Evolutionary conservation across 2,888 invertebrate species (phyloP).

Genomic region (Drepana falcataria): DNA sequence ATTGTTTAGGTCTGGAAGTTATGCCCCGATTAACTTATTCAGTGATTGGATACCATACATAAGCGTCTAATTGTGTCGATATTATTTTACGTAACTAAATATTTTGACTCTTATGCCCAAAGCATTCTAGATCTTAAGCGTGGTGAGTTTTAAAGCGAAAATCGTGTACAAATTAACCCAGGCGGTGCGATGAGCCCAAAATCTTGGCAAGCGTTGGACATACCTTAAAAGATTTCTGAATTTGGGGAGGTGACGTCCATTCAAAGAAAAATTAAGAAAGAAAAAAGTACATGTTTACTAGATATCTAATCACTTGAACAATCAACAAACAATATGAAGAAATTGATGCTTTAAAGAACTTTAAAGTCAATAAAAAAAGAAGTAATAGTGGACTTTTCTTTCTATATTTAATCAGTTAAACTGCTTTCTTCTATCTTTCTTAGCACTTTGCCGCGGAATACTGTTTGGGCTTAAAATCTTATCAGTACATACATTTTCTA

Average conservation of each 20-base stretch:
- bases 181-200: constrained; percentile 37
- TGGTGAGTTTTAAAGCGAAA: constrained; percentile 53
- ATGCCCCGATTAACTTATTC: no score
- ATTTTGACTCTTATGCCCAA: constrained; percentile 28
- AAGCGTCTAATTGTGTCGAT: constrained; percentile 25
- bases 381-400: no score
- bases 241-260: constrained; percentile 68
- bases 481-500: no score
- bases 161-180: constrained; percentile 51
- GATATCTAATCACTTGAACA: constrained; percentile 11
- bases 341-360: no score
- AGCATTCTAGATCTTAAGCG: constrained; percentile 51
- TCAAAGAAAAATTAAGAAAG: constrained; percentile 47
- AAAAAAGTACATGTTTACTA: constrained; percentile 53
- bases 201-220: constrained; percentile 64
- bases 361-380: no score
- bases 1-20: no score
- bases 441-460: no score
- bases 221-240: constrained; percentile 75
- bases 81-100: constrained; percentile 15
- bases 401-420: no score
- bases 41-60: constrained; percentile 9
- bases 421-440: no score
- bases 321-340: constrained; percentile 9
- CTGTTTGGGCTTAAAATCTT: no score